Evolutionary conservation across 2,888 invertebrate genomes (phyloP).

Genomic region (Lordiphosa andalusiaca): DNA sequence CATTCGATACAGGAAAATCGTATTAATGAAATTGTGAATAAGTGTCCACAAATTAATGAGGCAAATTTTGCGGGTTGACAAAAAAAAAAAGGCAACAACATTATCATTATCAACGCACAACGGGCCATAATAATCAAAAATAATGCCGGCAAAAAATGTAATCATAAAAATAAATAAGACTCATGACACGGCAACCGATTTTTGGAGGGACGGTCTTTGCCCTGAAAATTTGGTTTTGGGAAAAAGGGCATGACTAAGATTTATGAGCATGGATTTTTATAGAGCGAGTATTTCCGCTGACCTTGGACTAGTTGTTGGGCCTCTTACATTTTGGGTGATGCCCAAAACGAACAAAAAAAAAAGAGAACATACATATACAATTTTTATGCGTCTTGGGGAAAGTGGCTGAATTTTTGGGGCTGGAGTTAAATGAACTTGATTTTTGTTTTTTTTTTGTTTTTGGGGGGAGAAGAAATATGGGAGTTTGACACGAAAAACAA

Average conservation of each 20-base stretch:
- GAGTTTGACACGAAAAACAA: constrained; percentile 18
- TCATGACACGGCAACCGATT: constrained; percentile 18
- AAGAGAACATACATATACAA: constrained; percentile 17
- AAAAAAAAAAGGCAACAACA: constrained; percentile 15
- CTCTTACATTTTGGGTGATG: constrained; percentile 9
- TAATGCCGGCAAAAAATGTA: constrained; percentile 50
- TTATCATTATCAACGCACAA: constrained; percentile 27
- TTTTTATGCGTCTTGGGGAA: constrained; percentile 18
- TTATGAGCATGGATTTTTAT: constrained; percentile 50
- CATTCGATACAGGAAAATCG: constrained; percentile 21
- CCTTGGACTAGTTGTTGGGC: constrained; percentile 41
- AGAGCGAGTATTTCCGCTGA: constrained; percentile 52
- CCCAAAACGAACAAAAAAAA: constrained; percentile 1
- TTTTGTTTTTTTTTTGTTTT: constrained; percentile 6
- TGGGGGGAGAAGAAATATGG: constrained; percentile 20
- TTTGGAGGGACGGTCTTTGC: constrained; percentile 20
- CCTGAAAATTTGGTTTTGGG: constrained; percentile 3
- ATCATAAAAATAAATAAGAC: constrained; percentile 40
- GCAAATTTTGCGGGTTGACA: constrained; percentile 31
- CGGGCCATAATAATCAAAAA: constrained; percentile 52
- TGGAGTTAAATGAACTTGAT: constrained; percentile 18
- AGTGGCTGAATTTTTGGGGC: constrained; percentile 23
- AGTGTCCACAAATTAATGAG: constrained; percentile 43
- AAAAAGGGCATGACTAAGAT: constrained; percentile 36
- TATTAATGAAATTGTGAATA: constrained; percentile 40